A percentile compares a stretch with the other conserved stretches of the same genome.
phyloP scores from a whole-genome alignment of 2,113 vertebrate genomes.

The Lamprotornis superbus region DNA sequence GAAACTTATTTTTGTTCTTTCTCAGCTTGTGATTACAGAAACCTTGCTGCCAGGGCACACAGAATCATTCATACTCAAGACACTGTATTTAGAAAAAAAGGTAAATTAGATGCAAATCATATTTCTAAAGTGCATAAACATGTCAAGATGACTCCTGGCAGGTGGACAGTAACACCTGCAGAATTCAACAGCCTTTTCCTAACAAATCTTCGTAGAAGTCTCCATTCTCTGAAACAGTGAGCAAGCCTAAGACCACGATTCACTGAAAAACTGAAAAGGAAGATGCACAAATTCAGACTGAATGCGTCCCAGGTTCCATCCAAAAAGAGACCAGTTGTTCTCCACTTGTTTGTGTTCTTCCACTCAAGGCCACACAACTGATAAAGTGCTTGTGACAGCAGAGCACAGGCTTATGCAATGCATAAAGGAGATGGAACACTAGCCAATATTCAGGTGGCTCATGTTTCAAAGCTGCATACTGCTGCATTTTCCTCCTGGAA shows the following conservation, averaged over 20 bases:
- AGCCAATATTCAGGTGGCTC: not conserved
- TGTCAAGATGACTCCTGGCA: not conserved
- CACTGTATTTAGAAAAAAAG: not conserved
- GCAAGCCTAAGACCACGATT: not conserved
- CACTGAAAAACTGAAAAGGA: not conserved
- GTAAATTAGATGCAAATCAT: not conserved
- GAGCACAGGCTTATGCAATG: not conserved
- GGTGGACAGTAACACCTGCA: not conserved
- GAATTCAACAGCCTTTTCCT: not conserved
- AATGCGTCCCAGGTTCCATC: not conserved
- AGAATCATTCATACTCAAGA: not conserved
- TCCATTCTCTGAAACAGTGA: not conserved
- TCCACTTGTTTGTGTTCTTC: not conserved
- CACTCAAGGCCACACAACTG: not conserved
- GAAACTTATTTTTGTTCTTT: not conserved
- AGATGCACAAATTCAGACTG: not conserved
- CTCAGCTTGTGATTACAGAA: not conserved
- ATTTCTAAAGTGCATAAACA: not conserved
- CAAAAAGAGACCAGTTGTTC: not conserved
- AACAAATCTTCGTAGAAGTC: not conserved
- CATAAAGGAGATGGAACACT: not conserved
- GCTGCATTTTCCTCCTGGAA: not conserved
- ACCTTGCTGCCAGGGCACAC: not conserved
- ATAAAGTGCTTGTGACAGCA: not conserved
- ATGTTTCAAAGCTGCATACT: not conserved